Conservation (phyloP, 1,140 invertebrate species). For the Halictus rubicundus region DNA sequence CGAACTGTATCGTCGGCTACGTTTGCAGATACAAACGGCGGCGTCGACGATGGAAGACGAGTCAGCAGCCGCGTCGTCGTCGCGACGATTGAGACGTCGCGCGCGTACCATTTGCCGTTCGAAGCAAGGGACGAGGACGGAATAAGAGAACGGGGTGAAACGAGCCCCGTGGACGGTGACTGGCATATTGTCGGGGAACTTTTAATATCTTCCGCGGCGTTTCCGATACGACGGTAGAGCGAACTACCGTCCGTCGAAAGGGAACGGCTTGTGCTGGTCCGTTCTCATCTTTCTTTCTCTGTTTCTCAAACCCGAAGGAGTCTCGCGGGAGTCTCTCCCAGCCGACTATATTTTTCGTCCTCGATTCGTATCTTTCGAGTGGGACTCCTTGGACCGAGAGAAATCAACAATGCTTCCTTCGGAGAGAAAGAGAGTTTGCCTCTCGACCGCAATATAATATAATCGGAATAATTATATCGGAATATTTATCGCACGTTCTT, state of each 20-base stretch:
- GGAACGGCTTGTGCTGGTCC: slow-evolving; percentile 50
- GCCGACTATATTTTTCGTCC: too few species aligned
- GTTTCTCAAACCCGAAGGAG: slow-evolving; percentile 44
- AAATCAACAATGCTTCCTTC: too few species aligned
- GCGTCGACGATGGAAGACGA: not conserved
- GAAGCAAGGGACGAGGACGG: slow-evolving; percentile 11
- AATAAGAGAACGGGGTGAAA: slow-evolving; percentile 19
- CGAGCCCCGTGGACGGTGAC: slow-evolving; percentile 49
- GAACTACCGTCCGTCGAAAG: slow-evolving; percentile 59
- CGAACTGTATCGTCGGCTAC: not conserved
- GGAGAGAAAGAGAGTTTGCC: too few species aligned
- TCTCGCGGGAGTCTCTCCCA: slow-evolving; percentile 29
- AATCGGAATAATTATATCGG: too few species aligned
- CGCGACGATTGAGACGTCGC: slow-evolving; percentile 10
- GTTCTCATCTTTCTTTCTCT: slow-evolving; percentile 36
- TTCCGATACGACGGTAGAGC: slow-evolving; percentile 62
- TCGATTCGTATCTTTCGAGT: too few species aligned
- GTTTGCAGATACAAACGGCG: slow-evolving; percentile 8
- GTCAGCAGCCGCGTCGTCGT: slow-evolving; percentile 6
- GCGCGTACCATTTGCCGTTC: not conserved
- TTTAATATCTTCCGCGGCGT: slow-evolving; percentile 71
- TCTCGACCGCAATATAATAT: too few species aligned
- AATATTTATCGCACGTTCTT: too few species aligned
- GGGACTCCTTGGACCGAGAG: too few species aligned
- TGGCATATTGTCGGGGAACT: slow-evolving; percentile 71